Evolutionary conservation across 2,888 invertebrate genomes (phyloP).

Genomic region (Limulus polyphemus): DNA sequence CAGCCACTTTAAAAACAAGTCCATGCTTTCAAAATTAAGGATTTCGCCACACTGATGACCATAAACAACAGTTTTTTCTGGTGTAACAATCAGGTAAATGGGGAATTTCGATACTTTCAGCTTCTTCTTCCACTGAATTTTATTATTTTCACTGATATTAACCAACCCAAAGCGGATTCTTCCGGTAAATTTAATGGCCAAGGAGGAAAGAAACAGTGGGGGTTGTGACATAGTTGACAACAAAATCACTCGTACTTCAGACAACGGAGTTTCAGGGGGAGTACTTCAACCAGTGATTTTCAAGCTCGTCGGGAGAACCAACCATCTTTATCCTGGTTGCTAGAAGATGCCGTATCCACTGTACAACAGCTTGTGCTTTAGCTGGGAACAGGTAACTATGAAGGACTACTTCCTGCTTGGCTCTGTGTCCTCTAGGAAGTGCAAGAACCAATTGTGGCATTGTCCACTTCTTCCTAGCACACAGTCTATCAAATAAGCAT

Average conservation of each 20-base stretch:
- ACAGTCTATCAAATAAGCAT: slow-evolving; percentile 35
- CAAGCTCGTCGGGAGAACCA: slow-evolving; percentile 32
- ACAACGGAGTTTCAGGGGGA: slow-evolving; percentile 19
- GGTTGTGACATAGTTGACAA: slow-evolving; percentile 38
- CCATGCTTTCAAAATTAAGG: slow-evolving; percentile 39
- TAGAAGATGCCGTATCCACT: slow-evolving; percentile 41
- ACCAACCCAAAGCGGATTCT: slow-evolving; percentile 40
- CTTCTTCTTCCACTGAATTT: slow-evolving; percentile 10
- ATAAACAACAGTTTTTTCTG: slow-evolving; percentile 37
- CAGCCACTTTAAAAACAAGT: slow-evolving; percentile 38
- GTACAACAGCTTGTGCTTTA: slow-evolving; percentile 34
- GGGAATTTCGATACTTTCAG: slow-evolving; percentile 27
- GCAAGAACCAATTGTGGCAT: slow-evolving; percentile 40
- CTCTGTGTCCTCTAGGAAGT: slow-evolving; percentile 39
- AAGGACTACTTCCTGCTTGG: slow-evolving; percentile 40
- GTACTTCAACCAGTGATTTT: slow-evolving; percentile 33
- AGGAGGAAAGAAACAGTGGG: slow-evolving; percentile 42
- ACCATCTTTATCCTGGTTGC: slow-evolving; percentile 37
- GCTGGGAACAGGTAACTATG: slow-evolving; percentile 34
- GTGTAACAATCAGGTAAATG: slow-evolving; percentile 38
- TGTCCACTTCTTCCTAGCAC: slow-evolving; percentile 40
- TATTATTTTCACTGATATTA: slow-evolving; percentile 22
- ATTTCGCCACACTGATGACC: slow-evolving; percentile 38
- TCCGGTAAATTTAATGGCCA: slow-evolving; percentile 44
- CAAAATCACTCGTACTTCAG: slow-evolving; percentile 36